Conservation (phyloP, 1,140 invertebrate genomes). For the Riptortus pedestris region DNA sequence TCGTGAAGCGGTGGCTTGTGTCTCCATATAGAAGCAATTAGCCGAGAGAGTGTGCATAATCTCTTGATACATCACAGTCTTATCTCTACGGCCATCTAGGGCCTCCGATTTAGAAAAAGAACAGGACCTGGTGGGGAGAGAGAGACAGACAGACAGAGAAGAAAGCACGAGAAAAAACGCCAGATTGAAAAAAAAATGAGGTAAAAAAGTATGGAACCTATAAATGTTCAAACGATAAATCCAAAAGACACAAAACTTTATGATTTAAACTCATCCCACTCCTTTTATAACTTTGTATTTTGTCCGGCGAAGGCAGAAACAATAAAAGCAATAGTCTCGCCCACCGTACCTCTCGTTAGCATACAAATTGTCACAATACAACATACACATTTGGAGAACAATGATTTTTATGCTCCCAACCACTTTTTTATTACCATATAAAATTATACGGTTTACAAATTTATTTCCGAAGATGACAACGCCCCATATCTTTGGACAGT, state of each 20-base stretch:
- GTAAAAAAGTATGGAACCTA: neutral
- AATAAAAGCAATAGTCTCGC: slow-evolving; percentile 5
- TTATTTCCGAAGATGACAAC: slow-evolving; percentile 14
- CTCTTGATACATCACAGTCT: neutral
- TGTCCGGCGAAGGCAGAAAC: neutral
- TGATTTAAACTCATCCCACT: neutral
- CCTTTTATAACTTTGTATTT: slow-evolving; percentile 11
- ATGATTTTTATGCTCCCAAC: slow-evolving; percentile 1
- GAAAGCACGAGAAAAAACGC: neutral
- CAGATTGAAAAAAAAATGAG: neutral
- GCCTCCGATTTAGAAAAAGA: neutral
- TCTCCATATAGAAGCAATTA: slow-evolving; percentile 6
- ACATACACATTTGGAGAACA: slow-evolving; percentile 15
- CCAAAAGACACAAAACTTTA: slow-evolving; percentile 9
- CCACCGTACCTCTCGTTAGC: neutral
- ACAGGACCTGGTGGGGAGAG: neutral
- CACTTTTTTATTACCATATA: slow-evolving; percentile 8
- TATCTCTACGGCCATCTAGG: neutral
- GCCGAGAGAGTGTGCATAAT: slow-evolving; percentile 11
- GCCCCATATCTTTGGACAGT: neutral
- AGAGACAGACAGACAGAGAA: neutral
- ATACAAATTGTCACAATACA: slow-evolving; percentile 18
- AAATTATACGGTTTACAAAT: slow-evolving; percentile 18
- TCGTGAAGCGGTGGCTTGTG: no score
- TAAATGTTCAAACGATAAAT: slow-evolving; percentile 7